These are phyloP conservation scores for Opisthograptis luteolata DNA, from an alignment of 2,888 invertebrate genomes.

Conservation along the genomic window DNA sequence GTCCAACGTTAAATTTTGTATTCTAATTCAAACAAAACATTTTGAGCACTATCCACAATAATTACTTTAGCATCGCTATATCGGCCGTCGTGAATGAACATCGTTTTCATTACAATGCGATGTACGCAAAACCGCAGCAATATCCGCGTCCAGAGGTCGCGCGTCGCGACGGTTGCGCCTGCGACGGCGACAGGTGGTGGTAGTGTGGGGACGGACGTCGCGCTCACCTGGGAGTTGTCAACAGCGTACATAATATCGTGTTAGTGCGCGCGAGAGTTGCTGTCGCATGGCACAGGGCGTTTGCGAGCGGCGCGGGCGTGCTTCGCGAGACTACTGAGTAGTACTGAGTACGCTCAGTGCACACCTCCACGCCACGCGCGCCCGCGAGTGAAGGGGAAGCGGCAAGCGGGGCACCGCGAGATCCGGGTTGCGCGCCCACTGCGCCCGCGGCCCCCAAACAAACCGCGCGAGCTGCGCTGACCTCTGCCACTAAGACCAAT, in stretches of 20 bases:
- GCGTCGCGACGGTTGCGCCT: slow-evolving; percentile 36
- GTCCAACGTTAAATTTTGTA: slow-evolving; percentile 37
- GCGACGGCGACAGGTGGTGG: slow-evolving; percentile 33
- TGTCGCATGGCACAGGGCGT: slow-evolving; percentile 66
- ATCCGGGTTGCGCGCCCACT: slow-evolving; percentile 83
- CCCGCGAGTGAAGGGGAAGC: slow-evolving; percentile 81
- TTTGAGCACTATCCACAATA: slow-evolving; percentile 67
- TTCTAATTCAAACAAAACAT: too few relatives aligned
- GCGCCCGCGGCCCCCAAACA: slow-evolving; percentile 76
- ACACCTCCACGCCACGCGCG: slow-evolving; percentile 72
- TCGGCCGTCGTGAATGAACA: slow-evolving; percentile 72
- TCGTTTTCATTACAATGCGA: slow-evolving; percentile 69
- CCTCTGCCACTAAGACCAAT: slow-evolving; percentile 63
- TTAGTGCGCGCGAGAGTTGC: slow-evolving; percentile 63
- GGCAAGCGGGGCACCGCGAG: slow-evolving; percentile 80
- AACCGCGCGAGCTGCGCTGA: slow-evolving; percentile 55
- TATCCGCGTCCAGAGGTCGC: slow-evolving; percentile 47
- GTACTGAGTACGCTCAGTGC: slow-evolving; percentile 52
- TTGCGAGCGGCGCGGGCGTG: slow-evolving; percentile 68
- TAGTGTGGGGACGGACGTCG: slow-evolving; percentile 54
- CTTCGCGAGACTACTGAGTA: slow-evolving; percentile 72
- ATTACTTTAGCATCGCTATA: slow-evolving; percentile 80
- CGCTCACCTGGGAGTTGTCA: slow-evolving; percentile 81
- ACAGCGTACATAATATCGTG: slow-evolving; percentile 80
- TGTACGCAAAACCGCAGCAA: slow-evolving; percentile 53